Base-by-base conservation (phyloP, 2,888 invertebrate genomes). In the Ganaspis brasiliensis region DNA sequence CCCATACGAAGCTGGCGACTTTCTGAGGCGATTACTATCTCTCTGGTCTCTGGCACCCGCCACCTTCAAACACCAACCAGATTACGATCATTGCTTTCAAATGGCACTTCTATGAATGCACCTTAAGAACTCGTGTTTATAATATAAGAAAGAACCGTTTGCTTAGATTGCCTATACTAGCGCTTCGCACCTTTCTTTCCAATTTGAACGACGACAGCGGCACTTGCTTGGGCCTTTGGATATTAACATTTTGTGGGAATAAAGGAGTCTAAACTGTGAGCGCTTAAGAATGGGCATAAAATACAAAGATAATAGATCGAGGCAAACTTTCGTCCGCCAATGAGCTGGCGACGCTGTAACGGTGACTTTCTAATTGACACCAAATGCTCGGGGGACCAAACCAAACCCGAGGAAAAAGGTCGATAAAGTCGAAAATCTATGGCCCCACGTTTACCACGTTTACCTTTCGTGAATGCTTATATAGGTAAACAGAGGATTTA, bases 41-140 rank as follows among this genome's bases (percentile, higher is more conserved):
- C 88, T 88, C 88, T 76, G 81, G 74, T 81, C 81, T 81, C 85
- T 83, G 83, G 84, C 87, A 86, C 86, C 87, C 88, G 86, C 83
- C 86, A 84, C 84, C 78, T 80, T 79, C 79, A 85, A 85, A 85
- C 83, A 80, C 83, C 87, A 83, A 83, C 81, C 84, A 85, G 88
- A 88, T 88, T 88, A 87, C 86, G 78, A 88, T 88, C 88, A 82
- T 83, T 75, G 74, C 72, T 45, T 74, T 61, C 55, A 77, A 45
- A 26, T 56, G 72, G 74, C 75, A 79, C 78, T 75, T 77, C 59
- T 75, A 72, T 59, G 71, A 63, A 35, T 35, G 37, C 74, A 16
- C 63, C 63, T 19, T 63, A 19, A 45, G 19, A 49, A 21, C 67
- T 14, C 37, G 9, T 45, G 40, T 40, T 67, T n/a, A n/a, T n/a